These are phyloP conservation scores for Gallinago media DNA, from an alignment of 2,113 vertebrate genomes.

Conservation along the genomic window DNA sequence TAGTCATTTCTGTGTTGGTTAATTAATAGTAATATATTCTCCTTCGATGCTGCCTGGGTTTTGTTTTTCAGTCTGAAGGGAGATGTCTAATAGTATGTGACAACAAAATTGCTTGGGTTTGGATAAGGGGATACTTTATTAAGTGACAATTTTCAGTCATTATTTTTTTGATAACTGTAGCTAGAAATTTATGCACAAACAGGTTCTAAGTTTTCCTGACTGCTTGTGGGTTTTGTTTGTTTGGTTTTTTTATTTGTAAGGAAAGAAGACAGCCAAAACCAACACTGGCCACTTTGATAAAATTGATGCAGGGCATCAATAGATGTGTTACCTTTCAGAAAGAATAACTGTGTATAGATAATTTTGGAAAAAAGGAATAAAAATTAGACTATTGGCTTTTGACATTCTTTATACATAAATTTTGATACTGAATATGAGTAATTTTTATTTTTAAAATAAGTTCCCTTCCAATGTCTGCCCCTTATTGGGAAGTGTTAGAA, in stretches of 20 bases:
- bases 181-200: not conserved
- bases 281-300: not conserved
- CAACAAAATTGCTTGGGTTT: not conserved
- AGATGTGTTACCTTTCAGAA: not conserved
- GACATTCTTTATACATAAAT: not conserved
- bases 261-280: not conserved
- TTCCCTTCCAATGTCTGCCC: not conserved
- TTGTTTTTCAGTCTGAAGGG: not conserved
- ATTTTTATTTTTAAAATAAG: not conserved
- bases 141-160: not conserved
- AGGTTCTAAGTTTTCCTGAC: not conserved
- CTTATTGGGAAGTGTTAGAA: not conserved
- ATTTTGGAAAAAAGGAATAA: not conserved
- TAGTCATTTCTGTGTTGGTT: slow-evolving; percentile 62
- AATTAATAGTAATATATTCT: slow-evolving; percentile 44
- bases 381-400: not conserved
- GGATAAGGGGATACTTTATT: not conserved
- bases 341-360: not conserved
- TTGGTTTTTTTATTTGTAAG: not conserved
- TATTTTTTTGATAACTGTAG: not conserved
- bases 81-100: not conserved
- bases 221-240: not conserved
- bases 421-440: not conserved
- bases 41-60: not conserved
- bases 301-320: not conserved